phyloP scores from a whole-genome alignment of 2,888 invertebrate species.

The Marasmarcha lunaedactyla region DNA sequence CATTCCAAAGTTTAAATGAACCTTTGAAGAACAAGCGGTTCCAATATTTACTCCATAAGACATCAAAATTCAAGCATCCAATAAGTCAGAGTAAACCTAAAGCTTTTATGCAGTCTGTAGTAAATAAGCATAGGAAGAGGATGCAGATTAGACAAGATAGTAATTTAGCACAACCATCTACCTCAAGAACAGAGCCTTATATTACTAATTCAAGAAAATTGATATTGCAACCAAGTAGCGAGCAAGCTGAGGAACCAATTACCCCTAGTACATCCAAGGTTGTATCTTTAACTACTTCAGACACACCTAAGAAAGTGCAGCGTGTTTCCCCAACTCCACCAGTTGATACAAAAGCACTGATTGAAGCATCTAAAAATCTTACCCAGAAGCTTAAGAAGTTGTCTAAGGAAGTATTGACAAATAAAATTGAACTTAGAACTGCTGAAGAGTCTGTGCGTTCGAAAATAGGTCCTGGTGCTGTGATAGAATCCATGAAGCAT shows the following conservation, averaged over 20 bases:
- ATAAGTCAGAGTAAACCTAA: conserved; percentile 62
- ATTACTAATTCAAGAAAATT: conserved; percentile 47
- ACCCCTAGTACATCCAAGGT: conserved; percentile 54
- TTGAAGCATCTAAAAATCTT: conserved; percentile 91
- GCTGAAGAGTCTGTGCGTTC: conserved; percentile 61
- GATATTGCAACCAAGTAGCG: conserved; percentile 39
- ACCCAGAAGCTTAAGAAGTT: conserved; percentile 91
- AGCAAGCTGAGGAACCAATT: conserved; percentile 35
- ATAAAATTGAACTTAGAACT: conserved; percentile 64
- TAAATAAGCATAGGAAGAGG: conserved; percentile 62
- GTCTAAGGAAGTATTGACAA: conserved; percentile 89
- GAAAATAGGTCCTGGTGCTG: conserved; percentile 75
- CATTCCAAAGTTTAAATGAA: conserved; percentile 59
- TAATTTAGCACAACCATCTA: conserved; percentile 45
- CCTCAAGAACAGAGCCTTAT: conserved; percentile 50
- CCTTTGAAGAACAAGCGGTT: conserved; percentile 61
- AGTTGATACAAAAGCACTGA: conserved; percentile 79
- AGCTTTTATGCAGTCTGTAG: conserved; percentile 62
- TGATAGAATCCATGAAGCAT: conserved; percentile 92
- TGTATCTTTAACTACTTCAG: conserved; percentile 40
- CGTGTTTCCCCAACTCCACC: conserved; percentile 46
- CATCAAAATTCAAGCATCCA: conserved; percentile 62
- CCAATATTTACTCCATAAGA: conserved; percentile 62
- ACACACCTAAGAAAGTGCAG: conserved; percentile 46
- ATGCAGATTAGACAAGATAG: conserved; percentile 47